These are phyloP conservation scores for Bicyclus anynana DNA, from an alignment of 1,140 invertebrate species.

Conservation along the genomic window DNA sequence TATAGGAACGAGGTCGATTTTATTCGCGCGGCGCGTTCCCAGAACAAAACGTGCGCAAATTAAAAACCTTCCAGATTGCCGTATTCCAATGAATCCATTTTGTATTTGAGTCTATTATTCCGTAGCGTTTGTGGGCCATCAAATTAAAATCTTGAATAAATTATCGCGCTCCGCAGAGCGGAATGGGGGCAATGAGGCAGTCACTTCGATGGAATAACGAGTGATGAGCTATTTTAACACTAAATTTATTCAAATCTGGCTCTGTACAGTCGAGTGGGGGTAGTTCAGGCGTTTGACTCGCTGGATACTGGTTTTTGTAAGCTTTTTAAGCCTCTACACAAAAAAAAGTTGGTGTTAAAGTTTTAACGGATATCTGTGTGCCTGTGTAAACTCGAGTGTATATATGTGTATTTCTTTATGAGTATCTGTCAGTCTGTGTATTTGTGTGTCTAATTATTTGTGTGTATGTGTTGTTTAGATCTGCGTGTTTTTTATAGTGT, in stretches of 20 bases:
- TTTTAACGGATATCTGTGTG: no score
- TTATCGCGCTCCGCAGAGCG: slow-evolving; percentile 30
- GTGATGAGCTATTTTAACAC: slow-evolving; percentile 32
- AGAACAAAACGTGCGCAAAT: neutral
- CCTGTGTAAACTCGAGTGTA: no score
- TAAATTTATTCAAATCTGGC: slow-evolving; percentile 30
- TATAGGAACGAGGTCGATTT: neutral
- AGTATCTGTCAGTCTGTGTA: no score
- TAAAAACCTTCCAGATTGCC: slow-evolving; percentile 9
- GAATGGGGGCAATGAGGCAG: slow-evolving; percentile 30
- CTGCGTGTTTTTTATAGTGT: no score
- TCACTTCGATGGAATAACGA: slow-evolving; percentile 23
- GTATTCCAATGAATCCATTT: slow-evolving; percentile 7
- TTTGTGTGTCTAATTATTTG: no score
- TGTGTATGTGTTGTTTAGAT: no score
- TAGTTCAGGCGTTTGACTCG: slow-evolving; percentile 6
- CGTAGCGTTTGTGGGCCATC: slow-evolving; percentile 25
- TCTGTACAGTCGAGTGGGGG: slow-evolving; percentile 10
- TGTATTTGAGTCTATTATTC: slow-evolving; percentile 12
- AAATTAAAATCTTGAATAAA: slow-evolving; percentile 41
- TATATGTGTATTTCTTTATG: no score
- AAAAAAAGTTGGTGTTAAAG: no score
- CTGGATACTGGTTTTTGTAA: neutral
- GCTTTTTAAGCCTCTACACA: neutral
- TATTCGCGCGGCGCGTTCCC: neutral